Percentiles rank a stretch among this genome's conserved stretches.
phyloP scores from a whole-genome alignment of 2,113 vertebrate genomes.

The Mobula hypostoma region DNA sequence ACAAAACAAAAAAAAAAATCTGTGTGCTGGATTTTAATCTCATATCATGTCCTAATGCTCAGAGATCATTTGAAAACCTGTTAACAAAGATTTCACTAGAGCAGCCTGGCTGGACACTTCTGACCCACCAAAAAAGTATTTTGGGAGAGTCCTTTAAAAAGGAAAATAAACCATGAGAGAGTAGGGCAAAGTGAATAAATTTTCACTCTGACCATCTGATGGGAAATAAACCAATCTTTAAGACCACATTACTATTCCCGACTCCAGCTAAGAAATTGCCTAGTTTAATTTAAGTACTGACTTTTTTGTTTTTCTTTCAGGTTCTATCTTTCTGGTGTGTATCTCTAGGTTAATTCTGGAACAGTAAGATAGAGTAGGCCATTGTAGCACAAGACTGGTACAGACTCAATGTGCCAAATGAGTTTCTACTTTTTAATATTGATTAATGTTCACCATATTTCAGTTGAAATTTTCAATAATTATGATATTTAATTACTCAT shows the following conservation, averaged over 20 bases:
- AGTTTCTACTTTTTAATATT: neutral
- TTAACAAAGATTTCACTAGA: neutral
- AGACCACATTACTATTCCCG: neutral
- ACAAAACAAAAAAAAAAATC: neutral
- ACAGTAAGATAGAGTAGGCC: neutral
- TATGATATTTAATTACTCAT: neutral
- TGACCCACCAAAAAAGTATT: neutral
- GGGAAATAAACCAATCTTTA: neutral
- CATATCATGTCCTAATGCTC: too few species aligned
- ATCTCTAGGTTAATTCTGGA: neutral
- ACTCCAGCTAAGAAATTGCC: neutral
- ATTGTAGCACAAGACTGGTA: neutral
- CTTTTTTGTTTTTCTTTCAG: neutral
- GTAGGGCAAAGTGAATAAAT: neutral
- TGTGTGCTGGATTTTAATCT: neutral
- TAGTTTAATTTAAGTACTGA: neutral
- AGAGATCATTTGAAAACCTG: too few species aligned
- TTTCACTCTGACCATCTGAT: neutral
- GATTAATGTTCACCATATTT: neutral
- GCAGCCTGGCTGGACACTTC: neutral
- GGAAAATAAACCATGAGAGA: neutral
- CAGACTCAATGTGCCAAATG: neutral
- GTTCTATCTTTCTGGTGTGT: neutral
- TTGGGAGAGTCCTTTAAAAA: neutral
- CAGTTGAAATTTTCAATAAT: neutral